phyloP scores from a whole-genome alignment of 2,797 vertebrate genomes.

The Lemur catta region DNA sequence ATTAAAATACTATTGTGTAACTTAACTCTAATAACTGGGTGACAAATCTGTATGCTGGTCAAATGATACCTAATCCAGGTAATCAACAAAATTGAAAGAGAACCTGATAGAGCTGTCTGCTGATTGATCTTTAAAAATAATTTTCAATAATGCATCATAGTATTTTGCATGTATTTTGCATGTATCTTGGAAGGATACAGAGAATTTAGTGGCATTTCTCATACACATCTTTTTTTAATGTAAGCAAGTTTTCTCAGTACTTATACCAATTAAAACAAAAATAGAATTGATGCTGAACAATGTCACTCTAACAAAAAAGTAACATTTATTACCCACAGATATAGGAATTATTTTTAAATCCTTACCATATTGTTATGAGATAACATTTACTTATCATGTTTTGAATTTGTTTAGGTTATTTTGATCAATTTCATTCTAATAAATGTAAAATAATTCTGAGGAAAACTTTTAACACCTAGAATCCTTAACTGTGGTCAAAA shows the following conservation, averaged over 20 bases:
- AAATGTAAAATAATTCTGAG: background rate
- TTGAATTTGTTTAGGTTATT: background rate
- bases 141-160: background rate
- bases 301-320: background rate
- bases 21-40: background rate
- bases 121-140: background rate
- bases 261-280: background rate
- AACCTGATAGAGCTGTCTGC: background rate
- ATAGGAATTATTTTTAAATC: background rate
- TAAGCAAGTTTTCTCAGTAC: background rate
- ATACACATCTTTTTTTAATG: background rate
- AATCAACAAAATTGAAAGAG: background rate
- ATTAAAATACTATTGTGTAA: background rate
- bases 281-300: background rate
- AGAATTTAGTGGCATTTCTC: background rate
- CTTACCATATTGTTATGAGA: background rate
- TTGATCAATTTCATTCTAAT: background rate
- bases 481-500: background rate
- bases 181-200: background rate
- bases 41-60: background rate
- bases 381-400: background rate
- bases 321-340: background rate
- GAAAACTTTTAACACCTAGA: background rate
- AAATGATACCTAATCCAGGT: background rate
- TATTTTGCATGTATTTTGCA: background rate